These are phyloP conservation scores for Bombus sylvicola DNA, from an alignment of 1,140 invertebrate species.

Conservation along the genomic window DNA sequence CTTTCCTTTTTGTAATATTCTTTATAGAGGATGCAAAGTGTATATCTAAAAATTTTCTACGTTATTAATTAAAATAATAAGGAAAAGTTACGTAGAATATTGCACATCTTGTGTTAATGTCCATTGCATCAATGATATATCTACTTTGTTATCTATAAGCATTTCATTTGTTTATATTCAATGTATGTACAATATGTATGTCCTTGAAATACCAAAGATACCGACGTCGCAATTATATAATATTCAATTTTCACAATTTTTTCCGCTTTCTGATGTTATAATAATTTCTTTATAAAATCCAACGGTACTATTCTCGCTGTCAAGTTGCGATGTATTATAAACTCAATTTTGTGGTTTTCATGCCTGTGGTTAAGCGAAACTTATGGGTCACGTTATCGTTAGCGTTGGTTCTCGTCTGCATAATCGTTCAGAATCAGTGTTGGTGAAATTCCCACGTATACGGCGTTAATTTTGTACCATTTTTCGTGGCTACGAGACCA, in stretches of 20 bases:
- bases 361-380: not conserved
- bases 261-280: not conserved
- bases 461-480: not conserved
- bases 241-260: too few relatives aligned
- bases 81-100: not conserved
- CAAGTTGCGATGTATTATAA: not conserved
- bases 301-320: not conserved
- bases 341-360: not conserved
- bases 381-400: not conserved
- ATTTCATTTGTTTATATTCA: too few relatives aligned
- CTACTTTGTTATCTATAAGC: too few relatives aligned
- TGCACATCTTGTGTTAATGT: not conserved
- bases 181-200: too few relatives aligned
- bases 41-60: not conserved
- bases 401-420: not conserved
- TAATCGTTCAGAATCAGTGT: not conserved
- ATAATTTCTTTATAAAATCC: not conserved
- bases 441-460: too few relatives aligned
- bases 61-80: not conserved
- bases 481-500: not conserved
- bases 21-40: too few relatives aligned
- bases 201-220: too few relatives aligned
- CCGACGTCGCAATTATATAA: too few relatives aligned
- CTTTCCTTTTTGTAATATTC: too few relatives aligned
- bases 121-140: not conserved